phyloP scores from a whole-genome alignment of 2,113 vertebrate species.

The Numenius arquata region DNA sequence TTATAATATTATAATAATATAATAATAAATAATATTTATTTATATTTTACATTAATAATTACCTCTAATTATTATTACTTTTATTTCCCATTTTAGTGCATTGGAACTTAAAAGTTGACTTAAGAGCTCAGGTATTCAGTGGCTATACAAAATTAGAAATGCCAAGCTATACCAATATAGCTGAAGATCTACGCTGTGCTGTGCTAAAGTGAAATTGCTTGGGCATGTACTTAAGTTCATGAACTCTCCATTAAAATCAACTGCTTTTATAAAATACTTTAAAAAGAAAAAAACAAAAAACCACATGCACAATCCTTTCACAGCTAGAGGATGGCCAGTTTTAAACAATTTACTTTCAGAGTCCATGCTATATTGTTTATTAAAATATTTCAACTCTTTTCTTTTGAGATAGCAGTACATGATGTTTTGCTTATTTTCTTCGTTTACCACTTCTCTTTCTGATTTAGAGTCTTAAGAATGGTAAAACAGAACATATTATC shows the following conservation, averaged over 20 bases:
- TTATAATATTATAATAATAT: too few relatives aligned
- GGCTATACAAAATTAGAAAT: background rate
- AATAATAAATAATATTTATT: too few relatives aligned
- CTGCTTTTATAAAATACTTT: background rate
- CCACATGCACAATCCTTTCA: background rate
- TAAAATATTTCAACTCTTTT: background rate
- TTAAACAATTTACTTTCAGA: background rate
- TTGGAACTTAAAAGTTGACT: background rate
- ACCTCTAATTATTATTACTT: background rate
- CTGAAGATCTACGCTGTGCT: background rate
- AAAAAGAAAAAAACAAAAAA: background rate
- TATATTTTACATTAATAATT: background rate
- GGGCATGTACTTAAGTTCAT: accelerated
- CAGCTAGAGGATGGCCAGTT: background rate
- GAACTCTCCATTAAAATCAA: background rate
- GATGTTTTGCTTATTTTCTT: background rate
- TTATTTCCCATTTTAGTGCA: background rate
- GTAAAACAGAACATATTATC: background rate
- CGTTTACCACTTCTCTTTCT: background rate
- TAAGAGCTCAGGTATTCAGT: background rate
- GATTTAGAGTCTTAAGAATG: background rate
- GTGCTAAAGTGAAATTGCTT: background rate
- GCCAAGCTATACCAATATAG: background rate
- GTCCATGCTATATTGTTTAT: background rate
- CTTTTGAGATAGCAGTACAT: background rate